These are phyloP conservation scores for Diplodus puntazzo DNA, from an alignment of 2,797 vertebrate genomes.

Conservation along the genomic window DNA sequence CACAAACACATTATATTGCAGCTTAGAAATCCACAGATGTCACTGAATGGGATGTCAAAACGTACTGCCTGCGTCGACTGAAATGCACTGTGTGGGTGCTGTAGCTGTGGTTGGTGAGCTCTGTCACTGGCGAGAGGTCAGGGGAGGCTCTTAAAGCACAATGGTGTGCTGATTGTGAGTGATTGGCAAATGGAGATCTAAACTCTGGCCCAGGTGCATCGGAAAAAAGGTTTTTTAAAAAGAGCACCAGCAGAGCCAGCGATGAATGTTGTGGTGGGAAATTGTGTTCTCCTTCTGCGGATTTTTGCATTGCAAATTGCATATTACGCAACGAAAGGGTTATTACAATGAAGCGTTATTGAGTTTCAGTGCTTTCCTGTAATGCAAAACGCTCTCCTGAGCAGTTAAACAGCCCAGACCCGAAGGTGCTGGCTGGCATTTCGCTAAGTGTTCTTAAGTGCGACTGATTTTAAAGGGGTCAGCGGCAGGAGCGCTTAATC, in stretches of 20 bases:
- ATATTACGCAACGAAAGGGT: constrained; percentile 30
- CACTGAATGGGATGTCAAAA: not conserved
- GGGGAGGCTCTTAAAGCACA: not conserved
- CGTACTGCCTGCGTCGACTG: not conserved
- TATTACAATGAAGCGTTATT: constrained; percentile 26
- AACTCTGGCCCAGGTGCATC: not conserved
- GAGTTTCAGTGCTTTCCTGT: constrained; percentile 34
- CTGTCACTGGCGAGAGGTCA: not conserved
- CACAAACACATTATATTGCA: too few relatives aligned
- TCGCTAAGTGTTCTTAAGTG: constrained; percentile 60
- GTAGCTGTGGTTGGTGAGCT: not conserved
- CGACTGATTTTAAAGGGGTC: constrained; percentile 48
- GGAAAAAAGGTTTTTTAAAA: not conserved
- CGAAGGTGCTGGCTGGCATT: constrained; percentile 54
- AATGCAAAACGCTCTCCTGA: constrained; percentile 37
- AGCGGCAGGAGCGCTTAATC: constrained; percentile 15
- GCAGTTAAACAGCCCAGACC: constrained; percentile 46
- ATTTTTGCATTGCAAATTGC: constrained; percentile 48
- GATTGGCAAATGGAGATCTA: constrained; percentile 3
- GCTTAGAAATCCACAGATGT: not conserved
- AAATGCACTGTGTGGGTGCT: not conserved
- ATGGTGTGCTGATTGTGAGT: not conserved
- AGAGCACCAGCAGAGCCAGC: constrained; percentile 11
- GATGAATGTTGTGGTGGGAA: constrained; percentile 14
- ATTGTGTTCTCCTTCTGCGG: not conserved